phyloP scores from a whole-genome alignment of 2,113 vertebrate species.

The Poecile atricapillus region DNA sequence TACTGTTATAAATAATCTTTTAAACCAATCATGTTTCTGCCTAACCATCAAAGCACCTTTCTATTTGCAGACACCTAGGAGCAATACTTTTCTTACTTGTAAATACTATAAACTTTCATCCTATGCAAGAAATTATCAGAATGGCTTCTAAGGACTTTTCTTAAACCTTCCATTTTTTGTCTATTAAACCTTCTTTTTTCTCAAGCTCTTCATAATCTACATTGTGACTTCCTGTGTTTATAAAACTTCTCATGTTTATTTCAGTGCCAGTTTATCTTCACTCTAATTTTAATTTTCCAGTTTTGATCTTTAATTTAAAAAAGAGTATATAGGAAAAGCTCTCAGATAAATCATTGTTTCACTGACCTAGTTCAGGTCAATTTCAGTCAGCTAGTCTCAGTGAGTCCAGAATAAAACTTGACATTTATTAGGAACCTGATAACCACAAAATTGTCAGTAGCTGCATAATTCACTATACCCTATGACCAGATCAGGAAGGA shows the following conservation, averaged over 20 bases:
- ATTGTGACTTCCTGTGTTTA: conserved; percentile 61
- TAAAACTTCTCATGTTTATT: conserved; percentile 55
- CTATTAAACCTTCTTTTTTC: conserved; percentile 64
- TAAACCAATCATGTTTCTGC: conserved; percentile 47
- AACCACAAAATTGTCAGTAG: background rate
- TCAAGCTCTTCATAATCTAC: conserved; percentile 60
- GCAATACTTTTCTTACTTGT: conserved; percentile 41
- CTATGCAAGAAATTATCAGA: conserved; percentile 43
- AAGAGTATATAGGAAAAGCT: background rate
- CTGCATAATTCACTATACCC: background rate
- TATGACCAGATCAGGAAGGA: background rate
- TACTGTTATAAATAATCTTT: conserved; percentile 31
- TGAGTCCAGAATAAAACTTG: background rate
- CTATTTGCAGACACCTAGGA: conserved; percentile 61
- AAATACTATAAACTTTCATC: conserved; percentile 42
- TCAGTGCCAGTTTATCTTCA: conserved; percentile 48
- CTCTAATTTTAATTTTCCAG: conserved; percentile 42
- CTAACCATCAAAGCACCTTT: conserved; percentile 57
- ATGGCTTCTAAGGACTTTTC: conserved; percentile 57
- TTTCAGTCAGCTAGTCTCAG: background rate
- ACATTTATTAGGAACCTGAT: background rate
- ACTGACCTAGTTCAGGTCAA: background rate
- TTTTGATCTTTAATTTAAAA: conserved; percentile 1
- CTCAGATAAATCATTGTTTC: background rate
- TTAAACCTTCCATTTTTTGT: conserved; percentile 50